These are phyloP conservation scores for Idris sp. DNA, from an alignment of 1,140 invertebrate genomes.

Conservation along the genomic window DNA sequence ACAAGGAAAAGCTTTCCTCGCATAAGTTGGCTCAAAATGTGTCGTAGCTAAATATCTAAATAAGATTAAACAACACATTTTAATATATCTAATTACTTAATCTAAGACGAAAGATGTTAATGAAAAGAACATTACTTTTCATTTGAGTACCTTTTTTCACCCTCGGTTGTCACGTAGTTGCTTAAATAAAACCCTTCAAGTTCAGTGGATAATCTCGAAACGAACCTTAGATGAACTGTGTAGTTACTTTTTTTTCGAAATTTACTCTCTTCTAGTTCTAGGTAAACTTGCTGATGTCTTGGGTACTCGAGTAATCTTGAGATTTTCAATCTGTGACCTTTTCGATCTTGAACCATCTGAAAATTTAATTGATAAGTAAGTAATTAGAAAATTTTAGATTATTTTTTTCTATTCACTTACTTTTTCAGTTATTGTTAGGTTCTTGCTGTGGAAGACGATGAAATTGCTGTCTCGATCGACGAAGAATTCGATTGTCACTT, in stretches of 20 bases:
- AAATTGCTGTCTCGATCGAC: slow-evolving; percentile 91
- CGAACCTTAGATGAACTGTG: slow-evolving; percentile 90
- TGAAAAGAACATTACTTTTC: too few species aligned
- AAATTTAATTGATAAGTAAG: too few species aligned
- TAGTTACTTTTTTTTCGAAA: slow-evolving; percentile 89
- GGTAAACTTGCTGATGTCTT: slow-evolving; percentile 90
- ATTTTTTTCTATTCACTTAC: slow-evolving; percentile 73
- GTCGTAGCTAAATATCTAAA: slow-evolving; percentile 95
- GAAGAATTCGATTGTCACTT: slow-evolving; percentile 90
- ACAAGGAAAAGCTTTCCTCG: slow-evolving; percentile 96
- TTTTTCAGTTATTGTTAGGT: slow-evolving; percentile 91
- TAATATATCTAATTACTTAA: too few species aligned
- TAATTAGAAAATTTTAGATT: background rate
- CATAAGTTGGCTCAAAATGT: slow-evolving; percentile 96
- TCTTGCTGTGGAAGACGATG: slow-evolving; percentile 93
- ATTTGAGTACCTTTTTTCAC: slow-evolving; percentile 90
- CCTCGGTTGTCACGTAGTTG: slow-evolving; percentile 86
- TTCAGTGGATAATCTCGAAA: slow-evolving; percentile 86
- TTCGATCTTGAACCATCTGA: slow-evolving; percentile 84
- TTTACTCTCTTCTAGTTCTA: slow-evolving; percentile 87
- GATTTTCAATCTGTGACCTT: slow-evolving; percentile 85
- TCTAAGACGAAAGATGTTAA: too few species aligned
- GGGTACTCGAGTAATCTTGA: slow-evolving; percentile 87
- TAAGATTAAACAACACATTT: too few species aligned
- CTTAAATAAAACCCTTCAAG: slow-evolving; percentile 96